These are phyloP conservation scores for Cecidostiba fungosa DNA, from an alignment of 2,888 invertebrate species.

Conservation along the genomic window DNA sequence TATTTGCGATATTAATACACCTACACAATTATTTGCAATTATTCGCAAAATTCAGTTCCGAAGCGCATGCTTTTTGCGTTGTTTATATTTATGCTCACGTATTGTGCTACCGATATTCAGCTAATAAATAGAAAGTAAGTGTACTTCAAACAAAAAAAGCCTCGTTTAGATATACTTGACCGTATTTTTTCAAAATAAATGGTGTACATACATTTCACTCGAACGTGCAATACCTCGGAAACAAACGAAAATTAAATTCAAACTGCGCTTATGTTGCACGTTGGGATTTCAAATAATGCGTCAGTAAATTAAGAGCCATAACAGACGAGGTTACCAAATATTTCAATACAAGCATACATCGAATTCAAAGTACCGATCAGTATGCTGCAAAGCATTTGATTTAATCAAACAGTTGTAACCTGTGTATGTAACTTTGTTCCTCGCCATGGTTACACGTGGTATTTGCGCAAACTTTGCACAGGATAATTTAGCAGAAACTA, in stretches of 20 bases:
- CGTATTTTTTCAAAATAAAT: neutral
- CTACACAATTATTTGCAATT: no score
- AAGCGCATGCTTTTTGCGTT: no score
- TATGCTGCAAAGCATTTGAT: neutral
- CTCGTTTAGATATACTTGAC: no score
- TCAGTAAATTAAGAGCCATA: neutral
- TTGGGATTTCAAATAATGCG: neutral
- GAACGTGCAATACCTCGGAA: neutral
- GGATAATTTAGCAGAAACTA: slow-evolving; percentile 17
- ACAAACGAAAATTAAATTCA: neutral
- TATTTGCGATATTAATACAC: no score
- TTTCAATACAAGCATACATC: neutral
- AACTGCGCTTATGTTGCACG: neutral
- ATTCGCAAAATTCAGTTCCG: neutral
- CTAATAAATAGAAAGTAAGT: no score
- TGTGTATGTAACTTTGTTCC: slow-evolving; percentile 10
- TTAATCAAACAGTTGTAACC: neutral
- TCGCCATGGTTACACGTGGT: slow-evolving; percentile 16
- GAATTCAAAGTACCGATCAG: neutral
- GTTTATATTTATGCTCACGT: no score
- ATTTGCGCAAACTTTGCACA: slow-evolving; percentile 17
- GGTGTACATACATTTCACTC: neutral
- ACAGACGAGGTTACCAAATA: neutral
- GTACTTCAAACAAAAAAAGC: no score
- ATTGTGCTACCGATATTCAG: no score